These are phyloP conservation scores for Malachius bipustulatus DNA, from an alignment of 2,888 invertebrate genomes.

Conservation along the genomic window DNA sequence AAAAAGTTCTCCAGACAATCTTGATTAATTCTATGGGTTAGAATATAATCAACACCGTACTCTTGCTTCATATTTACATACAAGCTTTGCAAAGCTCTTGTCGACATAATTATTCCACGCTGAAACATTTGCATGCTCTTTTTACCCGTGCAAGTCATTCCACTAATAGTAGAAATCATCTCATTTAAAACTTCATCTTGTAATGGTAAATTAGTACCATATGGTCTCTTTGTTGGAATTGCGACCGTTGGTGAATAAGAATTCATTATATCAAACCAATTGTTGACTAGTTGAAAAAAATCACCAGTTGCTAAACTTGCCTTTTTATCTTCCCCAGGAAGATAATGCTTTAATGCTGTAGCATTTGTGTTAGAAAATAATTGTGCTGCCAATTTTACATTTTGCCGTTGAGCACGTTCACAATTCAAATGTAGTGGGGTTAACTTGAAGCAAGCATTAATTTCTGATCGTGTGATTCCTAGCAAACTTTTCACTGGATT, in stretches of 20 bases:
- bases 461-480: slow-evolving; percentile 12
- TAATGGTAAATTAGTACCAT: too few relatives aligned
- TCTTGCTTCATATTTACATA: too few relatives aligned
- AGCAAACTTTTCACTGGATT: slow-evolving; percentile 13
- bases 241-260: slow-evolving; percentile 11
- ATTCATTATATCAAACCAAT: too few relatives aligned
- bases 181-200: too few relatives aligned
- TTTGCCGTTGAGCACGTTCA: slow-evolving; percentile 19
- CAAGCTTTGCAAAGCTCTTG: too few relatives aligned
- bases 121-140: too few relatives aligned
- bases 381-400: slow-evolving; percentile 21
- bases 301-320: slow-evolving; percentile 15
- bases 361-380: slow-evolving; percentile 23
- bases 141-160: too few relatives aligned
- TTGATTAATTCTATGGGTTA: too few relatives aligned
- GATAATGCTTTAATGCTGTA: slow-evolving; percentile 20
- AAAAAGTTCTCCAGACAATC: too few relatives aligned
- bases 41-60: too few relatives aligned
- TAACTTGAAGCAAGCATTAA: slow-evolving; percentile 16
- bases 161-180: too few relatives aligned
- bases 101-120: too few relatives aligned
- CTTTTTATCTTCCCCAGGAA: slow-evolving; percentile 15
- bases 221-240: slow-evolving; percentile 16
- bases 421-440: slow-evolving; percentile 19
- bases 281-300: slow-evolving; percentile 21